phyloP scores from a whole-genome alignment of 2,888 invertebrate genomes.

The Aspidiotus rigidus region DNA sequence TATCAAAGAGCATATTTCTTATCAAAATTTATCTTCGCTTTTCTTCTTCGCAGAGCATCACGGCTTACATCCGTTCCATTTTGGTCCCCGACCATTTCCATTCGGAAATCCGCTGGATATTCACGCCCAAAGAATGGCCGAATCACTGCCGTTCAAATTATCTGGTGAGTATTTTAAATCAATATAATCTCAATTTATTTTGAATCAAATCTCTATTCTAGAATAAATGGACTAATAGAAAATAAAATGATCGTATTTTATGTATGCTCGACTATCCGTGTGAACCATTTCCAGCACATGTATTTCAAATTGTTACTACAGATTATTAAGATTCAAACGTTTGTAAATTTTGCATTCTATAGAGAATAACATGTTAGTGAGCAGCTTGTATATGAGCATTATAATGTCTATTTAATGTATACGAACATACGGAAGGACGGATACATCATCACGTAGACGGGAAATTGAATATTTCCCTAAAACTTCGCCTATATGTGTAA shows the following conservation, averaged over 20 bases:
- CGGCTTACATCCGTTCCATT: slow-evolving; percentile 80
- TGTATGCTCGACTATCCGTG: too few relatives aligned
- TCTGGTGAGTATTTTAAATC: slow-evolving; percentile 56
- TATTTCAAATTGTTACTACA: too few relatives aligned
- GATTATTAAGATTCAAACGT: too few relatives aligned
- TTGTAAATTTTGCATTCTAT: too few relatives aligned
- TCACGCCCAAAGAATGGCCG: slow-evolving; percentile 40
- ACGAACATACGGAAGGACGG: neutral
- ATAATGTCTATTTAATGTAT: neutral
- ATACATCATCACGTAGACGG: slow-evolving; percentile 1
- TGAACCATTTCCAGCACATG: too few relatives aligned
- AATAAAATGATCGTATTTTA: too few relatives aligned
- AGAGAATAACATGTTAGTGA: too few relatives aligned
- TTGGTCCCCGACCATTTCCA: slow-evolving; percentile 67
- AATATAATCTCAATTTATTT: too few relatives aligned
- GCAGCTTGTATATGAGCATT: too few relatives aligned
- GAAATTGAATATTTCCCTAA: slow-evolving; percentile 2
- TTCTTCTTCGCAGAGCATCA: slow-evolving; percentile 53
- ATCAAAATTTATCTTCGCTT: neutral
- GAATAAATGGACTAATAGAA: too few relatives aligned
- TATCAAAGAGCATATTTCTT: neutral
- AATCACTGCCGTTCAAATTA: slow-evolving; percentile 69
- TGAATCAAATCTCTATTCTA: too few relatives aligned
- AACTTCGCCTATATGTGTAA: neutral
- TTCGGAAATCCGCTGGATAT: slow-evolving; percentile 56